Conservation (phyloP, 92 coral and sea anemone species). For the Zoanthus sansibaricus region DNA sequence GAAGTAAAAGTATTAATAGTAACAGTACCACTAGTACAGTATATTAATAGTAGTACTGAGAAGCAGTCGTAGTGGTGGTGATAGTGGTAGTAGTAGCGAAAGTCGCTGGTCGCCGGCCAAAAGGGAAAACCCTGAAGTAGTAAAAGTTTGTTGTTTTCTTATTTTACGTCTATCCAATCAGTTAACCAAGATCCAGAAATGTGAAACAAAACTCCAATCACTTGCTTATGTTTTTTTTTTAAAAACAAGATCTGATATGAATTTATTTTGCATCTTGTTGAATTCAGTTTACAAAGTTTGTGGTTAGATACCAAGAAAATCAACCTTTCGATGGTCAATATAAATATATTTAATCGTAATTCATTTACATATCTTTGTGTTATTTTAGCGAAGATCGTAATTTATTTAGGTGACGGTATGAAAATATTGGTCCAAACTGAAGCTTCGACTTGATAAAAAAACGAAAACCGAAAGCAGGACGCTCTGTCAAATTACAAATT, state of each 20-base stretch:
- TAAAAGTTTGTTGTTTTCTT: too few relatives aligned
- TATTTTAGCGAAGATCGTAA: slow-evolving; percentile 11
- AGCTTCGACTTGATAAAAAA: neutral
- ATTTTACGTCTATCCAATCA: too few relatives aligned
- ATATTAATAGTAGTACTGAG: too few relatives aligned
- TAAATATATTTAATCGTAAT: neutral
- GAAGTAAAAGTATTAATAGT: neutral
- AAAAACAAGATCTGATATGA: neutral
- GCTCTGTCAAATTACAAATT: neutral
- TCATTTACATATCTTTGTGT: neutral
- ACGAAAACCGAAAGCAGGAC: neutral
- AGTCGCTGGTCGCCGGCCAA: too few relatives aligned
- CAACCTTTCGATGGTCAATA: neutral
- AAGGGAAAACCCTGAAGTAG: too few relatives aligned
- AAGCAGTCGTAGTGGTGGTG: neutral
- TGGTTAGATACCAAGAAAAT: neutral
- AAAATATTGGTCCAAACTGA: neutral
- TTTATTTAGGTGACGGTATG: neutral
- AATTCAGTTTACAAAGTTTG: neutral
- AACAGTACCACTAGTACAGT: neutral
- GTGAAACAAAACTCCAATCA: neutral
- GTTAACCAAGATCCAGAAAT: too few relatives aligned
- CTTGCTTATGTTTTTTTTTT: neutral
- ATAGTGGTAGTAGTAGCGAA: neutral
- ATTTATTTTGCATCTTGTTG: neutral